phyloP scores from a whole-genome alignment of 2,888 invertebrate species.

The Meiosimyza decipiens region DNA sequence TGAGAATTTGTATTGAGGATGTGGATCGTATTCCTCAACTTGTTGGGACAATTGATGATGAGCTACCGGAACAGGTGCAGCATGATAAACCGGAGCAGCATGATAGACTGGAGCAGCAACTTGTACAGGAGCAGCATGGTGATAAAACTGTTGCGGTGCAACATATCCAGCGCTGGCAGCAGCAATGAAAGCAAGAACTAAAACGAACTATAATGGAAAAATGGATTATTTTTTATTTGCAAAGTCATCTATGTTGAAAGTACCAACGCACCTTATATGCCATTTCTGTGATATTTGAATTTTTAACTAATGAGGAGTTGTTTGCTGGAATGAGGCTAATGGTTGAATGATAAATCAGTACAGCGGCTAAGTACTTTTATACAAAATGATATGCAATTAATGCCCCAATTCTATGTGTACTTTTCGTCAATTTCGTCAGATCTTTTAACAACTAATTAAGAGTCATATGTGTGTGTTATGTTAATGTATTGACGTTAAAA shows the following conservation, averaged over 20 bases:
- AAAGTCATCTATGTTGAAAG: neutral
- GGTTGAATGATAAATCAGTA: constrained; percentile 37
- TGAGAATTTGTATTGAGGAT: constrained; percentile 63
- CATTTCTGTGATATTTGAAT: constrained; percentile 30
- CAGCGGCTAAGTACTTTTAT: constrained; percentile 36
- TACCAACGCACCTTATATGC: constrained; percentile 34
- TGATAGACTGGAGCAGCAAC: constrained; percentile 43
- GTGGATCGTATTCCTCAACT: constrained; percentile 59
- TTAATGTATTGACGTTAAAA: no score
- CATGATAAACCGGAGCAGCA: constrained; percentile 48
- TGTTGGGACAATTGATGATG: constrained; percentile 51
- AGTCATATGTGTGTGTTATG: no score
- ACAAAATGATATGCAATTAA: constrained; percentile 28
- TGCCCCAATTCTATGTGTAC: neutral
- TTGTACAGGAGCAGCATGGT: constrained; percentile 46
- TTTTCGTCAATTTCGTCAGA: constrained; percentile 12
- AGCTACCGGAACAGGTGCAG: constrained; percentile 39
- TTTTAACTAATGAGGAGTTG: constrained; percentile 12
- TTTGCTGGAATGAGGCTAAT: constrained; percentile 30
- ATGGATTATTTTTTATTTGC: neutral
- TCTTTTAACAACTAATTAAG: constrained; percentile 10
- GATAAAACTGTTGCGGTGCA: constrained; percentile 47
- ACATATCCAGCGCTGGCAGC: constrained; percentile 51
- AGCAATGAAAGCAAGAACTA: constrained; percentile 47
- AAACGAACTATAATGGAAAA: constrained; percentile 32